phyloP scores from a whole-genome alignment of 2,113 vertebrate species.

The Proteles cristata region DNA sequence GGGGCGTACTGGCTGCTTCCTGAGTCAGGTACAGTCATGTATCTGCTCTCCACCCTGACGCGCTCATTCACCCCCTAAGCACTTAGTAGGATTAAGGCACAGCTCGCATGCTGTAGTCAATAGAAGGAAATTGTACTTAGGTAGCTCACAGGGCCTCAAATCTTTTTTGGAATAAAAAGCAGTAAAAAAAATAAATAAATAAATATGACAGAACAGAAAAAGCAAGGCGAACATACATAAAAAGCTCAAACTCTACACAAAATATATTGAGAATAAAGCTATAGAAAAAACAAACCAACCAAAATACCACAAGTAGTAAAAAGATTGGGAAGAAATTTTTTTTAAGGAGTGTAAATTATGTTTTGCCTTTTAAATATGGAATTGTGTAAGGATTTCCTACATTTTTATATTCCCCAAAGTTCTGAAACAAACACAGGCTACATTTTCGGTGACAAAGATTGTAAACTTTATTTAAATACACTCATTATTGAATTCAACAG shows the following conservation, averaged over 20 bases:
- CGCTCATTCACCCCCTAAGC: background rate
- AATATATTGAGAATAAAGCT: background rate
- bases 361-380: slow-evolving; percentile 25
- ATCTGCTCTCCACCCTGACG: background rate
- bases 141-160: background rate
- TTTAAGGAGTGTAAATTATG: background rate
- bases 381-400: background rate
- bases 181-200: background rate
- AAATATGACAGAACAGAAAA: slow-evolving; percentile 7
- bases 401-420: background rate
- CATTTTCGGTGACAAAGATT: background rate
- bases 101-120: background rate
- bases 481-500: background rate
- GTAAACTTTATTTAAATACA: background rate
- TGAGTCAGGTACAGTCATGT: background rate
- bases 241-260: slow-evolving; percentile 45
- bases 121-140: background rate
- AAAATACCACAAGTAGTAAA: slow-evolving; percentile 4
- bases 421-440: slow-evolving; percentile 32
- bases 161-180: background rate
- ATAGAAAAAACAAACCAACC: slow-evolving; percentile 28
- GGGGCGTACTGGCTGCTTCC: background rate
- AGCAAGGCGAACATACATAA: background rate
- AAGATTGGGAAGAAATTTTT: background rate
- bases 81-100: background rate